These are phyloP conservation scores for Hetaerina titia DNA, from an alignment of 2,888 invertebrate genomes.

Conservation along the genomic window DNA sequence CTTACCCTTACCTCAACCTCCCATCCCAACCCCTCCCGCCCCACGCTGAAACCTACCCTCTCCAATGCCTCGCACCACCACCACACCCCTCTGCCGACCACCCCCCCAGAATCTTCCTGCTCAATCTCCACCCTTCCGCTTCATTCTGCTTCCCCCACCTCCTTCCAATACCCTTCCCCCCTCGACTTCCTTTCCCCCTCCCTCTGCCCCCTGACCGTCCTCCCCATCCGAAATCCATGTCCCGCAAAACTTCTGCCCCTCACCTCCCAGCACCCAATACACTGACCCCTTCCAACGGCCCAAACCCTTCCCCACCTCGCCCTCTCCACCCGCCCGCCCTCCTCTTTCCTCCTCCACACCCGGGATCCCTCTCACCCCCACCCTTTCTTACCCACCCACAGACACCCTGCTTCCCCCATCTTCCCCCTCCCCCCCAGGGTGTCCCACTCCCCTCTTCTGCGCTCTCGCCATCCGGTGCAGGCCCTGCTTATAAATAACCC, in stretches of 20 bases:
- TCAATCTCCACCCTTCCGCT: neutral
- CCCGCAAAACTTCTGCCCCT: neutral
- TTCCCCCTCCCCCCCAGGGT: neutral
- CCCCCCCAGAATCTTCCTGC: neutral
- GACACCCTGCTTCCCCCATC: neutral
- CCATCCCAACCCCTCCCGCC: no score
- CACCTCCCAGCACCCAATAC: neutral
- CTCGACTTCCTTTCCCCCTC: neutral
- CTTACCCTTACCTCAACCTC: neutral
- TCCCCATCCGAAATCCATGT: neutral
- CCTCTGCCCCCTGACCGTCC: neutral
- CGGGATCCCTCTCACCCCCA: neutral
- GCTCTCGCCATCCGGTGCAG: slow-evolving; percentile 32
- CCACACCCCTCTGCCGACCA: no score
- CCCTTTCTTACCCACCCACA: neutral
- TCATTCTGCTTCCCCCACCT: neutral
- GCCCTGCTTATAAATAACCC: slow-evolving; percentile 49
- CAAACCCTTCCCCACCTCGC: neutral
- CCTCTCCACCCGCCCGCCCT: no score
- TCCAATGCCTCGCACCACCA: neutral
- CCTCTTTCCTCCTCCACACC: neutral
- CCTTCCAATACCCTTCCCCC: neutral
- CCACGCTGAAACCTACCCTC: neutral
- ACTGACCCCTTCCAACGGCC: neutral
- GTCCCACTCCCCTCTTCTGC: neutral